Evolutionary conservation across 2,113 vertebrate genomes (phyloP), one percentile per base, ranked within the genome.

Genomic region (Pica pica): DNA sequence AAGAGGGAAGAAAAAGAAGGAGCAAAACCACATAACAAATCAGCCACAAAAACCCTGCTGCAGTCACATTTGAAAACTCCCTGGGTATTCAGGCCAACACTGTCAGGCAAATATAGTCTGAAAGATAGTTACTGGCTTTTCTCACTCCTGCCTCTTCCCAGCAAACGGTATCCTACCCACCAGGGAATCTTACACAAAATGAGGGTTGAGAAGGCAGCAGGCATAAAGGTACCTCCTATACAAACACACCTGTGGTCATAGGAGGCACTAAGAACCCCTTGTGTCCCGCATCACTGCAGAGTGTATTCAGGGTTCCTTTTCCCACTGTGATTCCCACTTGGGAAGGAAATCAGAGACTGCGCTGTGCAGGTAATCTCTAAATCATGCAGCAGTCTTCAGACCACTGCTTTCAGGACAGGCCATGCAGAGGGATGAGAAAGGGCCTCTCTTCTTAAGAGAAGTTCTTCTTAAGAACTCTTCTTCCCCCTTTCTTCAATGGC

Each of bases 261-360:
- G 44, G 7, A 78, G 56, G 27, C 31, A 26, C 26, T 35, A 57
- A 81, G 60, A 55, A 6, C 11, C 10, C 30, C 0, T 0, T 12
- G 7, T 41, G 26, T 27, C 30, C 28, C 6, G 1, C 26, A 31
- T 30, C 20, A 27, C 8, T 61, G 33, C 27, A 86, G 27, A 13
- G 21, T 63, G 64, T 83, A 70, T 69, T 71, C 21, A 46, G 33
- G 22, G 24, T 15, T 4, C 22, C 30, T 68, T 35, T 55, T 81
- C 24, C 44, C 37, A n/a, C n/a, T 31, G 33, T 47, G 27, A 16
- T 61, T 39, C 33, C 17, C 8, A 7, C 13, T 42, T 13, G 6
- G 13, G 10, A 60, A 88, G 28, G 18, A 83, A 74, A 49, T 4
- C 41, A 47, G 59, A 80, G 30, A 20, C 44, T 3, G 2, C 19